Base-by-base conservation (phyloP, 2,113 vertebrate genomes). In the Enhydra lutris region DNA sequence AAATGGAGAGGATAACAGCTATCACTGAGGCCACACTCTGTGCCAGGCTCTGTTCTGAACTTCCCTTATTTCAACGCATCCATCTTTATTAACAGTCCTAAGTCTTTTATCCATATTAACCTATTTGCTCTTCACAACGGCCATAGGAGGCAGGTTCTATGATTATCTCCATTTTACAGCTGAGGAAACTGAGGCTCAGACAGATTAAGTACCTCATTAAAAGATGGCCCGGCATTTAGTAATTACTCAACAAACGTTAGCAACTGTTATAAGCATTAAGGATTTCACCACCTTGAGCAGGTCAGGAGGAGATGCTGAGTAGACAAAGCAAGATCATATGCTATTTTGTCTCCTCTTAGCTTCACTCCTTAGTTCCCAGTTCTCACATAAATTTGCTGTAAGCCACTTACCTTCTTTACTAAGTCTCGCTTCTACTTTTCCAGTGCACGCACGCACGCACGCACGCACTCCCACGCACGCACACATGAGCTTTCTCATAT, bases 271-370 rank as follows among this genome's bases (percentile, higher is more conserved):
- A 39, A 34, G 52, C 45, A 71, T 79, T 45, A 52, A 71, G 59
- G 45, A 93, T n/a, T 82, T 80, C 52, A 69, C 57, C 39, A 31
- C 45, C 71, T 91, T 96, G 82, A 83, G 45, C 36, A 84, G 74
- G 34, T 65, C 24, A 89, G 73, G 92, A 67, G 59, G 59, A 95
- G 55, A 65, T 20, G 45, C 21, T 21, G 3, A 87, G 20, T 63
- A 4, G 45, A 55, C 18, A 82, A 34, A 69, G 17, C 20, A 95
- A 82, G 39, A n/a, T 85, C 50, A 34, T 57, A 36, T 21, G 34
- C 52, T 42, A 23, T 39, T 59, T 78, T n/a, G 45, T 81, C 55
- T 95, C 29, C 90, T 87, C 59, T 59, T n/a, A 50, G 85, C 78
- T 89, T 88, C n/a, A 80, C 36, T 84, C 24, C 50, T 88, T 45